phyloP scores from a whole-genome alignment of 2,113 vertebrate species.

The Eulemur macaco region DNA sequence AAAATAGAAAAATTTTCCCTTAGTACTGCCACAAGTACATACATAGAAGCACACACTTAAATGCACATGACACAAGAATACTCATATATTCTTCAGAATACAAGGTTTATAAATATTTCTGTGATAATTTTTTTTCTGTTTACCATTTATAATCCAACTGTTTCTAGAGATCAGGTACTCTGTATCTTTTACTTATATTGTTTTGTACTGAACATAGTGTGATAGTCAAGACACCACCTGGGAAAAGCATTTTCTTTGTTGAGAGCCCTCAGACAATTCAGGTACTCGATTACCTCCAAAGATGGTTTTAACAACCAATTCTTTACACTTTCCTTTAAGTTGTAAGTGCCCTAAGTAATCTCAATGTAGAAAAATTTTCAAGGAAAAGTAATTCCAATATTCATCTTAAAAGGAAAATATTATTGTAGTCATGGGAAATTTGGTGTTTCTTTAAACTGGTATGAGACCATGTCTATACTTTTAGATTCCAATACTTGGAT shows the following conservation, averaged over 20 bases:
- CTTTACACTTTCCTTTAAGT: background rate
- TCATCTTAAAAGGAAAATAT: constrained; percentile 3
- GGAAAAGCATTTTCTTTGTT: background rate
- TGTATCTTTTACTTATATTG: background rate
- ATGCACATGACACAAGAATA: background rate
- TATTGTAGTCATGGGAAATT: background rate
- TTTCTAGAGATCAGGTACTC: background rate
- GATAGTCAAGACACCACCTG: background rate
- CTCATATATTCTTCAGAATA: background rate
- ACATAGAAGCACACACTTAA: background rate
- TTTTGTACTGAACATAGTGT: background rate
- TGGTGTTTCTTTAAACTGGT: background rate
- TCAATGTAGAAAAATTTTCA: background rate
- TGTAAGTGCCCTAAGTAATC: background rate
- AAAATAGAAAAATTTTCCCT: background rate
- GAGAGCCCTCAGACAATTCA: background rate
- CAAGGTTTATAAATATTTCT: background rate
- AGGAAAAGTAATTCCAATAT: background rate
- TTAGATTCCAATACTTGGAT: background rate
- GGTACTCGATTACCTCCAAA: background rate
- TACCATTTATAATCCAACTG: background rate
- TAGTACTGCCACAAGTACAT: background rate
- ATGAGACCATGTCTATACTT: background rate
- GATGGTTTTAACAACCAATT: background rate
- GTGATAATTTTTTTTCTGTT: background rate